Conservation (phyloP, 2,113 vertebrate species). For the Prolemur simus region DNA sequence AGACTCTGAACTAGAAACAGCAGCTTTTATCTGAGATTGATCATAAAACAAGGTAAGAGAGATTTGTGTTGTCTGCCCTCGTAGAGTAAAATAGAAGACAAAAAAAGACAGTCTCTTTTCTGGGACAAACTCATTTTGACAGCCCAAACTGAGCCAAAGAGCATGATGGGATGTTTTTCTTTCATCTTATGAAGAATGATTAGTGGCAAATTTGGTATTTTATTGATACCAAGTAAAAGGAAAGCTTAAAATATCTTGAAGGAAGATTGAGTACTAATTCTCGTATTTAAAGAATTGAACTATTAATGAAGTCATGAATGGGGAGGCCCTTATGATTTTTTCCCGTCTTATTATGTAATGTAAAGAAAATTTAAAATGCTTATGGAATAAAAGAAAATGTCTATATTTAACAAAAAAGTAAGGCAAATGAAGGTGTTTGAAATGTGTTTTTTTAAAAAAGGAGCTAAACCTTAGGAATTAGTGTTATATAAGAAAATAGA, state of each 20-base stretch:
- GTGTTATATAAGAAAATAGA: not conserved
- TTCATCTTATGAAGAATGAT: not conserved
- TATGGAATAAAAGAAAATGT: conserved; percentile 8
- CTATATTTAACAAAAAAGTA: not conserved
- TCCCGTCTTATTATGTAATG: not conserved
- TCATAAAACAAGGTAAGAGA: not conserved
- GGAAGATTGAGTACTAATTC: not conserved
- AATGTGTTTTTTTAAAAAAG: not conserved
- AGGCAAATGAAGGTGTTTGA: not conserved
- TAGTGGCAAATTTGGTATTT: conserved; percentile 9
- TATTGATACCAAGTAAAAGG: not conserved
- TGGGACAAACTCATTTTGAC: not conserved
- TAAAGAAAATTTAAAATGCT: conserved; percentile 24
- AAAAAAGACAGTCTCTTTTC: not conserved
- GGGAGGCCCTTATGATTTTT: not conserved
- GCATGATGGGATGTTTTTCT: not conserved
- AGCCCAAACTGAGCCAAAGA: not conserved
- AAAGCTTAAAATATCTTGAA: not conserved
- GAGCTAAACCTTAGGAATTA: not conserved
- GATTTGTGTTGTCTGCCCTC: not conserved
- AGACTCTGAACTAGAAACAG: not conserved
- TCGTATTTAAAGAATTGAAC: not conserved
- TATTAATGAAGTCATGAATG: not conserved
- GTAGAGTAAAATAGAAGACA: not conserved
- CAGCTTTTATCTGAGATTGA: not conserved